Evolutionary conservation across 1,140 invertebrate species (phyloP).

Genomic region (Drosophila erecta): DNA sequence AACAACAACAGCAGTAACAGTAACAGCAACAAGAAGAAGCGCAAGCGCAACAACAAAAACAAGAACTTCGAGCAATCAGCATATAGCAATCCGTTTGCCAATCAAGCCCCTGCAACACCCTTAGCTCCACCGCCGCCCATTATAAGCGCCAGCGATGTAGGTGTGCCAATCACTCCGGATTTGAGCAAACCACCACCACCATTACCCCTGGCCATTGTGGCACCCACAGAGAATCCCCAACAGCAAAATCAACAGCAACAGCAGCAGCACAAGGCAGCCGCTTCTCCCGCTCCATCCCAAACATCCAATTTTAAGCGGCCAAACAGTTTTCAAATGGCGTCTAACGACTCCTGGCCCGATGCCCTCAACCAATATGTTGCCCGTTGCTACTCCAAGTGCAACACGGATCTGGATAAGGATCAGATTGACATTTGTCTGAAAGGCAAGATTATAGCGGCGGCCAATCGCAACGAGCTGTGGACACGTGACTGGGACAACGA

Average conservation of each 20-base stretch:
- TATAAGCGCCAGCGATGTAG: conserved; percentile 34
- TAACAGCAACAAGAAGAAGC: conserved; percentile 88
- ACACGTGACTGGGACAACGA: conserved; percentile 96
- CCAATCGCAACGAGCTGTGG: conserved; percentile 93
- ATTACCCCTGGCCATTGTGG: conserved; percentile 37
- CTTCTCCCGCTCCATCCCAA: conserved; percentile 11
- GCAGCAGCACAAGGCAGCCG: conserved; percentile 14
- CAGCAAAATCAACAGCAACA: conserved; percentile 2
- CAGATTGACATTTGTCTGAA: conserved; percentile 97
- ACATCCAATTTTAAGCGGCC: conserved; percentile 62
- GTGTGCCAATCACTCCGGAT: conserved; percentile 59
- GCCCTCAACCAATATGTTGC: conserved; percentile 94
- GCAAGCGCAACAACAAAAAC: conserved; percentile 89
- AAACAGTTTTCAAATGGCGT: conserved; percentile 83
- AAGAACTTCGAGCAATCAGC: conserved; percentile 82
- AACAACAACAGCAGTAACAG: conserved; percentile 12
- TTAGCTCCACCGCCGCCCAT: conserved; percentile 47
- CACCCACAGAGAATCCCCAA: conserved; percentile 20
- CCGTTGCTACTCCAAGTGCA: conserved; percentile 95
- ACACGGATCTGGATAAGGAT: conserved; percentile 94
- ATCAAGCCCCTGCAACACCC: conserved; percentile 21
- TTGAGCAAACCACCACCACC: conserved; percentile 72
- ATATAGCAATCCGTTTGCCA: conserved; percentile 73
- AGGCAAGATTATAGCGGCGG: conserved; percentile 95
- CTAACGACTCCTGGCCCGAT: conserved; percentile 89